Evolutionary conservation across 37 sponge, comb jelly and placozoan genomes (phyloP).

Genomic region (Eunapius fragilis): DNA sequence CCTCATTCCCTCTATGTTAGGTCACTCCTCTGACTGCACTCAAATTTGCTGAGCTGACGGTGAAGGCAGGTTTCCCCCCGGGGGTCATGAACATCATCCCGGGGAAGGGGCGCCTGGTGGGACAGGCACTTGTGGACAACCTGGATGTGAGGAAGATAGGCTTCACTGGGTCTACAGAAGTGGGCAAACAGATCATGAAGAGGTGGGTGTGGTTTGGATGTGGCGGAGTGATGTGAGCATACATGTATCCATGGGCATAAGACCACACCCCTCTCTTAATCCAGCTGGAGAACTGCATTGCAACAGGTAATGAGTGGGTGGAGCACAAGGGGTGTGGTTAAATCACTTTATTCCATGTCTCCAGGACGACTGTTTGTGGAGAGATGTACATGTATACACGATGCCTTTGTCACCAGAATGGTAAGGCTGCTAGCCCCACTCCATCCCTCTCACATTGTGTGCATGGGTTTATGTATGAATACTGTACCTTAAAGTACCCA

Average conservation of each 20-base stretch:
- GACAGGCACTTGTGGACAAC: conserved; percentile 85
- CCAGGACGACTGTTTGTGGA: conserved; percentile 93
- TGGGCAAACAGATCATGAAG: conserved; percentile 91
- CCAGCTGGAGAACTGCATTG: conserved; percentile 93
- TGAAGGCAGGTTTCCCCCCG: conserved; percentile 85
- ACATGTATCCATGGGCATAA: too few relatives aligned
- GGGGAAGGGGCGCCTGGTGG: conserved; percentile 81
- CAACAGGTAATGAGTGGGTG: conserved; percentile 60
- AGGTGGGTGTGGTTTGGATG: conserved; percentile 9
- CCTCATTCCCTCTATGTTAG: conserved; percentile 27
- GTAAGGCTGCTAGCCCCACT: conserved; percentile 16
- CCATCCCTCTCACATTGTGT: neutral
- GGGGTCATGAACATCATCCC: conserved; percentile 92
- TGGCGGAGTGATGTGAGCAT: neutral
- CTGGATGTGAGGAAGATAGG: conserved; percentile 88
- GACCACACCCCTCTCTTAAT: neutral
- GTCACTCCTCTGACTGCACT: conserved; percentile 93
- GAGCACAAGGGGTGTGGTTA: neutral
- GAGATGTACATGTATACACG: conserved; percentile 77
- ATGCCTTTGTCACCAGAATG: conserved; percentile 82
- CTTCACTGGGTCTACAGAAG: conserved; percentile 94
- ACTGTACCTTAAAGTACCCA: too few relatives aligned
- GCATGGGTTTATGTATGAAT: too few relatives aligned
- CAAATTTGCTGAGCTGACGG: conserved; percentile 91
- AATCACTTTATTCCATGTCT: neutral